A percentile compares a stretch with the other conserved stretches of the same genome.
Evolutionary conservation across 2,113 vertebrate genomes (phyloP).

Genomic region (Antechinus flavipes): DNA sequence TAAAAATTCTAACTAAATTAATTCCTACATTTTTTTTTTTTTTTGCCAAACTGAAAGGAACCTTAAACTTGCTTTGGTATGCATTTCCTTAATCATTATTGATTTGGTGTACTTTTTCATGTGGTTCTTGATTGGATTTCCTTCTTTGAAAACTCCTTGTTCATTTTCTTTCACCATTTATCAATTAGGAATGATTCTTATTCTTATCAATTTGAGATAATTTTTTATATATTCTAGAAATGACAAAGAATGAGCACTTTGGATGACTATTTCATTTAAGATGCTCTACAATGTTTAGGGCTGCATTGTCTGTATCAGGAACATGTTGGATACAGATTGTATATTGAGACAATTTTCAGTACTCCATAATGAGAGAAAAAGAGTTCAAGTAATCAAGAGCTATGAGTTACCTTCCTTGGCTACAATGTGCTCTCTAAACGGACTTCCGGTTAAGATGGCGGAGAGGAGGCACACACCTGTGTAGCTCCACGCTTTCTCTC

Average conservation of each 20-base stretch:
- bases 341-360: too few relatives aligned
- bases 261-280: not conserved
- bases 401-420: too few relatives aligned
- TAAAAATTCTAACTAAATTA: too few relatives aligned
- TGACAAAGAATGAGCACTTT: not conserved
- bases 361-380: too few relatives aligned
- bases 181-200: not conserved
- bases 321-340: too few relatives aligned
- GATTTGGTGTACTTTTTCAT: not conserved
- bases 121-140: not conserved
- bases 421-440: too few relatives aligned
- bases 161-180: not conserved
- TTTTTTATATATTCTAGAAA: not conserved
- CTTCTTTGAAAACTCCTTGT: not conserved
- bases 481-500: too few relatives aligned
- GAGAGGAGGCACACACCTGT: too few relatives aligned
- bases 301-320: not conserved
- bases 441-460: too few relatives aligned
- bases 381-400: too few relatives aligned
- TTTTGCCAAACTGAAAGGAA: not conserved
- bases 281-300: not conserved
- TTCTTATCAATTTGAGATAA: not conserved
- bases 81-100: not conserved
- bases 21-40: too few relatives aligned
- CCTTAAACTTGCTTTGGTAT: too few relatives aligned